Conservation (phyloP, 2,797 vertebrate species). For the Psittacula echo region DNA sequence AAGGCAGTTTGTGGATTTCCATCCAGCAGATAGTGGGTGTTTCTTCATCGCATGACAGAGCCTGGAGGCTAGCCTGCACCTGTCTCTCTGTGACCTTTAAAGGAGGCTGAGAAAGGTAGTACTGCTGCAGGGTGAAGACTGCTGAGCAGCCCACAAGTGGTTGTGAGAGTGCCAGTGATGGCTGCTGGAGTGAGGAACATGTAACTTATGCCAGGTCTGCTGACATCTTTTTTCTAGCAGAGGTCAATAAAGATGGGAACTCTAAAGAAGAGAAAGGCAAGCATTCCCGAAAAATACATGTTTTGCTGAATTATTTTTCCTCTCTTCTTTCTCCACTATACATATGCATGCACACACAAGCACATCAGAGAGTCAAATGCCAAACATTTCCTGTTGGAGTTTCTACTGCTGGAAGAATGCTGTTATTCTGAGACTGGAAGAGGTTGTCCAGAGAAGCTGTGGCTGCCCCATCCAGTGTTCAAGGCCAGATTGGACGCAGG, state of each 20-base stretch:
- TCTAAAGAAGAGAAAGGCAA: neutral
- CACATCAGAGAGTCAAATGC: neutral
- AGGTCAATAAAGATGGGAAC: neutral
- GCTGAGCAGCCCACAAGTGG: neutral
- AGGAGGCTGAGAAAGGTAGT: neutral
- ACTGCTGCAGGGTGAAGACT: neutral
- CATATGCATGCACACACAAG: neutral
- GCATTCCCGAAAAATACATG: neutral
- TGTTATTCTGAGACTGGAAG: neutral
- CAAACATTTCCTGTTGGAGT: neutral
- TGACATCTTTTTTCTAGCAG: neutral
- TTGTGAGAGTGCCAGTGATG: neutral
- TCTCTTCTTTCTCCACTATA: neutral
- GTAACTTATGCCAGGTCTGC: neutral
- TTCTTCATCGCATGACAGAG: neutral
- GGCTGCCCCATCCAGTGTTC: neutral
- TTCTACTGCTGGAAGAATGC: neutral
- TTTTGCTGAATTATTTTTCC: neutral
- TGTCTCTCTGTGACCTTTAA: neutral
- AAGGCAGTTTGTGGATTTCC: neutral
- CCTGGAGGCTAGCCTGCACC: neutral
- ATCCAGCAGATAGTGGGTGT: neutral
- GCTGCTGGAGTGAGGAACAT: neutral
- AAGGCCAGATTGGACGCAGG: neutral
- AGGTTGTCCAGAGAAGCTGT: neutral